These are phyloP conservation scores for Parazoanthus atlanticus DNA, from an alignment of 92 coral and sea anemone species.

Conservation along the genomic window DNA sequence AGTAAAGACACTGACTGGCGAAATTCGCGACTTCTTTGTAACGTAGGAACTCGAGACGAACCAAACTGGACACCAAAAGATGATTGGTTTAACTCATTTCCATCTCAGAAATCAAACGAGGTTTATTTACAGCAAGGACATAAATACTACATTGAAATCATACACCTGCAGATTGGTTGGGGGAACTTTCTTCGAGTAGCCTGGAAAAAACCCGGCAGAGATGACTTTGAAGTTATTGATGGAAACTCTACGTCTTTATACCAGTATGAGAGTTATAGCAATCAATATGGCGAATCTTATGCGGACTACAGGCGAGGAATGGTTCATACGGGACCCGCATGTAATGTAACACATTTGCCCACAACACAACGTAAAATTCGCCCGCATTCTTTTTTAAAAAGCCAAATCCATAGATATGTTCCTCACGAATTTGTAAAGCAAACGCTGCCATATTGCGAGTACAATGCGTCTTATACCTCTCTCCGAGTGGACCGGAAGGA, in stretches of 20 bases:
- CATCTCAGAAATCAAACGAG: constrained; percentile 54
- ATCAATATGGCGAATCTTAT: neutral
- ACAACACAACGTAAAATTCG: neutral
- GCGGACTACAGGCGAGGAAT: neutral
- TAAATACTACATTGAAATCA: constrained; percentile 65
- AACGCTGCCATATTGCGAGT: constrained; percentile 8
- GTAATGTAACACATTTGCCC: neutral
- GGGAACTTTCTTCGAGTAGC: constrained; percentile 49
- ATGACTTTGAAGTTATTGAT: constrained; percentile 47
- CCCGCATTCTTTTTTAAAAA: neutral
- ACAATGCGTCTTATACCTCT: constrained; percentile 5
- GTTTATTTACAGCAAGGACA: constrained; percentile 49
- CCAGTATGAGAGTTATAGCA: neutral
- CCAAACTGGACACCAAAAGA: constrained; percentile 4
- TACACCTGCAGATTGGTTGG: constrained; percentile 48
- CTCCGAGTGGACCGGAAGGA: neutral
- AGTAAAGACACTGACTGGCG: constrained; percentile 46
- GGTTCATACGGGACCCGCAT: constrained; percentile 3
- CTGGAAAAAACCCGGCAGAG: constrained; percentile 64
- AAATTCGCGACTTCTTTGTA: constrained; percentile 61
- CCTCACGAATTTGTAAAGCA: neutral
- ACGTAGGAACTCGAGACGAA: constrained; percentile 30
- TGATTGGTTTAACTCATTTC: constrained; percentile 6
- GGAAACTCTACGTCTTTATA: constrained; percentile 21
- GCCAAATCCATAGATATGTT: neutral